A percentile compares a stretch with the other conserved stretches of the same genome.
Evolutionary conservation across 2,888 invertebrate species (phyloP).

Genomic region (Bombyx huttoni): DNA sequence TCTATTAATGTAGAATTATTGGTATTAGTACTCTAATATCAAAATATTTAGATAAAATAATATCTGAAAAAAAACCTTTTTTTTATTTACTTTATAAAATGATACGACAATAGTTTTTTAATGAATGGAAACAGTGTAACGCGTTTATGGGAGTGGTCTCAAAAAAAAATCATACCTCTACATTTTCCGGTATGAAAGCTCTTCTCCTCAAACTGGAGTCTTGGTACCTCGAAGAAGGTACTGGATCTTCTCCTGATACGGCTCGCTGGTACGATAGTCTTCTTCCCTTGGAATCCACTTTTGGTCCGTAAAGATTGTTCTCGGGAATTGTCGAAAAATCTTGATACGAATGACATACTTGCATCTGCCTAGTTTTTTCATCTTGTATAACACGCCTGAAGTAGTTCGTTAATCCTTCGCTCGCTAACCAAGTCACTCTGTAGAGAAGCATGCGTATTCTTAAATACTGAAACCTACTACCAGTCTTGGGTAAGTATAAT

Average conservation of each 20-base stretch:
- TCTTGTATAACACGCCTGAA: conserved; percentile 47
- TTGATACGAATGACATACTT: conserved; percentile 36
- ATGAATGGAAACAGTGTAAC: not conserved
- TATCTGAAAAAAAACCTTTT: too few relatives aligned
- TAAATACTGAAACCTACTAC: not conserved
- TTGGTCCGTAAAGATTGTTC: conserved; percentile 20
- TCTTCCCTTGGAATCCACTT: conserved; percentile 39
- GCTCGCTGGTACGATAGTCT: conserved; percentile 59
- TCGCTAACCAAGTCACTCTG: conserved; percentile 61
- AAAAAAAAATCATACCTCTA: conserved; percentile 28
- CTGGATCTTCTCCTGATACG: conserved; percentile 57
- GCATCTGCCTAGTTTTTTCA: conserved; percentile 36
- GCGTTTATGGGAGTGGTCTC: not conserved
- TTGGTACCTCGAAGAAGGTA: conserved; percentile 21
- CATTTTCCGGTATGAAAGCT: conserved; percentile 30
- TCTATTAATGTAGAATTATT: too few relatives aligned
- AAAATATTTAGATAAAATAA: too few relatives aligned
- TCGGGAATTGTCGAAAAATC: conserved; percentile 46
- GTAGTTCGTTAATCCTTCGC: conserved; percentile 52
- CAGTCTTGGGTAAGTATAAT: too few relatives aligned
- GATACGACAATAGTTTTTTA: too few relatives aligned
- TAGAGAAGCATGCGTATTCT: conserved; percentile 8
- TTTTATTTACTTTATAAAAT: too few relatives aligned
- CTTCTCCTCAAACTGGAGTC: conserved; percentile 30
- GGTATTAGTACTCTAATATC: too few relatives aligned